These are phyloP conservation scores for Rosalia funebris DNA, from an alignment of 2,888 invertebrate genomes.

Conservation along the genomic window DNA sequence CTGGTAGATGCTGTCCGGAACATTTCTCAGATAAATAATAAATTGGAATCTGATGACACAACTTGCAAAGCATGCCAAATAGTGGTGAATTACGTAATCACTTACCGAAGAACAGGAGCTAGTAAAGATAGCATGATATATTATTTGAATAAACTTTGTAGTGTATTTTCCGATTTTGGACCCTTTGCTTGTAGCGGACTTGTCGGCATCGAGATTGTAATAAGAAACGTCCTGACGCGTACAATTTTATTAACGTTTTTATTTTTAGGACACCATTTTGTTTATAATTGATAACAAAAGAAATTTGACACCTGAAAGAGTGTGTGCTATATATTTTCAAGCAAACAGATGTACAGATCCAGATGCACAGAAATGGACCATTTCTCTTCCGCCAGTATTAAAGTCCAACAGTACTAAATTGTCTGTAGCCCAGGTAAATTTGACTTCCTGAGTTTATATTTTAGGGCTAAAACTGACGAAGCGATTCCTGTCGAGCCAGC, in stretches of 20 bases:
- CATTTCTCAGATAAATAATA: conserved; percentile 6
- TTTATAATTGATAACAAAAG: conserved; percentile 70
- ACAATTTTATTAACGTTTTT: conserved; percentile 5
- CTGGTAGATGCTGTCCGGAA: conserved; percentile 5
- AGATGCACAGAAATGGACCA: conserved; percentile 51
- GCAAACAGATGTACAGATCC: conserved; percentile 57
- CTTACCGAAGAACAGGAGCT: conserved; percentile 43
- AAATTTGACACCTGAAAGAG: conserved; percentile 66
- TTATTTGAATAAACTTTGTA: conserved; percentile 46
- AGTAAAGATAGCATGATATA: conserved; percentile 39
- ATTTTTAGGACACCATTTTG: conserved; percentile 69
- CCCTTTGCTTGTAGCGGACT: conserved; percentile 45
- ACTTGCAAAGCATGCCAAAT: conserved; percentile 39
- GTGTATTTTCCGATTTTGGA: conserved; percentile 42
- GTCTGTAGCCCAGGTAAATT: too few species aligned
- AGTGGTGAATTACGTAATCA: conserved; percentile 38
- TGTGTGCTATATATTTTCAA: conserved; percentile 71
- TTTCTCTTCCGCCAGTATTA: conserved; percentile 47
- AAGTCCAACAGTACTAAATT: too few species aligned
- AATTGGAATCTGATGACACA: not conserved
- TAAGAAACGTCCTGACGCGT: not conserved
- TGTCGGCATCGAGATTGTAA: conserved; percentile 50
- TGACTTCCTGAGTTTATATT: too few species aligned
- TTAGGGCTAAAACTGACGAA: too few species aligned
- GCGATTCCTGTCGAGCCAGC: too few species aligned